Evolutionary conservation across 2,113 vertebrate species (phyloP).

Genomic region (Platanista minor): DNA sequence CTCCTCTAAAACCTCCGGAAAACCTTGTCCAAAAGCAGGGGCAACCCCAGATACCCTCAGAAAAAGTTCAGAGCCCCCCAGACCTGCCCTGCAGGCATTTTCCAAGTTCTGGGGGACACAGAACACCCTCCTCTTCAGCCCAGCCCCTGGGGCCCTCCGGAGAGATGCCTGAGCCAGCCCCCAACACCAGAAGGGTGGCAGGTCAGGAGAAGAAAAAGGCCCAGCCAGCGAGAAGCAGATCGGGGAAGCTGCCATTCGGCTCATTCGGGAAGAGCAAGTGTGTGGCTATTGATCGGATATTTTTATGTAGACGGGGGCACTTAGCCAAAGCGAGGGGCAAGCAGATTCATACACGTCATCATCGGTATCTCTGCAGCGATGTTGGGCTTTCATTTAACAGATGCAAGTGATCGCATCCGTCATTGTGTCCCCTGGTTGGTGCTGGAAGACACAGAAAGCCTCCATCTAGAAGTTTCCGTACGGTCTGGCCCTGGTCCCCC

Average conservation of each 20-base stretch:
- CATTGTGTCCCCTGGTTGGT: conserved; percentile 39
- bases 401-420: conserved; percentile 37
- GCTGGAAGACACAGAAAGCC: conserved; percentile 30
- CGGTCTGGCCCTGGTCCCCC: not conserved
- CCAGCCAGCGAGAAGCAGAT: not conserved
- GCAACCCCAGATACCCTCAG: not conserved
- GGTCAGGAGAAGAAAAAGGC: not conserved
- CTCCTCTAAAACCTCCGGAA: conserved; percentile 60
- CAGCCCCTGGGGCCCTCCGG: not conserved
- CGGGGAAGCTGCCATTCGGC: not conserved
- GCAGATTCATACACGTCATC: conserved; percentile 44
- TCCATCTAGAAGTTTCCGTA: not conserved
- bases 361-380: conserved; percentile 45
- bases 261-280: conserved; percentile 52
- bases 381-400: conserved; percentile 64
- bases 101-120: not conserved
- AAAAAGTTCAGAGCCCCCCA: not conserved
- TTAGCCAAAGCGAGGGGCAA: conserved; percentile 60
- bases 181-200: not conserved
- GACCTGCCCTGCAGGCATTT: not conserved
- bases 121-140: not conserved
- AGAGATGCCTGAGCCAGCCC: not conserved
- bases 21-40: conserved; percentile 60
- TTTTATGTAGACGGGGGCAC: conserved; percentile 59
- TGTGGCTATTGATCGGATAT: conserved; percentile 49